Evolutionary conservation across 2,797 vertebrate genomes (phyloP), one percentile per base, ranked within the genome.

Genomic region (Hippoglossus hippoglossus): DNA sequence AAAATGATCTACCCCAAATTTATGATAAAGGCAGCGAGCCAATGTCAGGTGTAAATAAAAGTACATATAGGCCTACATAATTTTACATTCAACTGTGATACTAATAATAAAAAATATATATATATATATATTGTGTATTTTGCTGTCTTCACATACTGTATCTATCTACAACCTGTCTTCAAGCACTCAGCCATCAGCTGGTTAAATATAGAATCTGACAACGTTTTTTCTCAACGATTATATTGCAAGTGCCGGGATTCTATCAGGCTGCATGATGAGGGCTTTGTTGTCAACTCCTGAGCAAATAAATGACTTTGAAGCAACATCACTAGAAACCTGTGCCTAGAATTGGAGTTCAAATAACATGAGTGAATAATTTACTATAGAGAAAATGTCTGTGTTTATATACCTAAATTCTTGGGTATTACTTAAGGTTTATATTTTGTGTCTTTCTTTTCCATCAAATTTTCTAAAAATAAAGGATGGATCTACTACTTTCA

Each of bases 121-220:
- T 10, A 11, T 5, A 26, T 4, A 4, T 26, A 5, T 4, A 26
- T 44, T 44, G 41, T 44, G 41, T 16, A 6, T 56, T 41, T 26
- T 13, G 12, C 52, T 58, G 13, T 11, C 41, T 44, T 44, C 4
- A 16, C 15, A 44, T 44, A 44, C 5, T 26, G 4, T 26, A 26
- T 26, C 46, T 53, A 9, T 34, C 8, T 4, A 2, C 53, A 11
- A 12, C 46, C 58, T 70, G 49, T 53, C 52, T 52, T 28, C 31
- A 25, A 47, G 39, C 4, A 46, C 47, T 21, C 0, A 59, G 34
- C 53, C 34, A 12, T 73, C 73, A 36, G 1, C 72, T 62, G 57
- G 18, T 25, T 68, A 80, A 80, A 68, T 56, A 73, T 71, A 57
- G 61, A 68, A 57, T 19, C 54, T 62, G 69, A 57, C 67, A 71